phyloP scores from a whole-genome alignment of 1,140 invertebrate genomes.

The Dreissena rostriformis region DNA sequence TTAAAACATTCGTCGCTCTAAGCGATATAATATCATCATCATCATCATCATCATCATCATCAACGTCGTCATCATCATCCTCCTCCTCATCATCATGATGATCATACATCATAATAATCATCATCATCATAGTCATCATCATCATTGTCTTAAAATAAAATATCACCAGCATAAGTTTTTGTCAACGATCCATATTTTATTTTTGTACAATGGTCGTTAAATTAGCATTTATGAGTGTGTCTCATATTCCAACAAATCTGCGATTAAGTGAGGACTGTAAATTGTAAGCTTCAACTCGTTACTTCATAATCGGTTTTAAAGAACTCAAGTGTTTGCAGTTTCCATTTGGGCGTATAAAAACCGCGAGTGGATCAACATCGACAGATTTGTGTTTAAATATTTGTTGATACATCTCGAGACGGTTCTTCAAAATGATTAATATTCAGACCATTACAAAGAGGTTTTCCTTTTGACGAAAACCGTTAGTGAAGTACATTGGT shows the following conservation, averaged over 20 bases:
- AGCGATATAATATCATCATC: slow-evolving; percentile 39
- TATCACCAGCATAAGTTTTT: background rate
- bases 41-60: slow-evolving; percentile 55
- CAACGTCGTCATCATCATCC: slow-evolving; percentile 12
- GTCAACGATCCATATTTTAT: too few species aligned
- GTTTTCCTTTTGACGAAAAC: too few species aligned
- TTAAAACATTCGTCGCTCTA: slow-evolving; percentile 21
- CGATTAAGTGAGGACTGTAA: background rate
- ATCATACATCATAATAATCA: background rate
- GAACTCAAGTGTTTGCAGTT: background rate
- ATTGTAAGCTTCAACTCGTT: slow-evolving; percentile 10
- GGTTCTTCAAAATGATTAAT: too few species aligned
- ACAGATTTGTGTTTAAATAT: too few species aligned
- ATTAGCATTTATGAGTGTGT: too few species aligned
- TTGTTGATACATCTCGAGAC: too few species aligned
- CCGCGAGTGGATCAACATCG: too few species aligned
- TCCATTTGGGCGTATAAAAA: too few species aligned
- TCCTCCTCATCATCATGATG: background rate
- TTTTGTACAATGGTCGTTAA: too few species aligned
- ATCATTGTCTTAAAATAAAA: background rate
- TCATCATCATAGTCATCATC: slow-evolving; percentile 4
- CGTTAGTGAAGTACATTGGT: too few species aligned
- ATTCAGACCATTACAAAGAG: too few species aligned
- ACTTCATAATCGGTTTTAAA: slow-evolving; percentile 14
- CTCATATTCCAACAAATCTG: background rate